Base-by-base conservation (phyloP, 2,888 invertebrate genomes). In the Chloroclystis v-ata region DNA sequence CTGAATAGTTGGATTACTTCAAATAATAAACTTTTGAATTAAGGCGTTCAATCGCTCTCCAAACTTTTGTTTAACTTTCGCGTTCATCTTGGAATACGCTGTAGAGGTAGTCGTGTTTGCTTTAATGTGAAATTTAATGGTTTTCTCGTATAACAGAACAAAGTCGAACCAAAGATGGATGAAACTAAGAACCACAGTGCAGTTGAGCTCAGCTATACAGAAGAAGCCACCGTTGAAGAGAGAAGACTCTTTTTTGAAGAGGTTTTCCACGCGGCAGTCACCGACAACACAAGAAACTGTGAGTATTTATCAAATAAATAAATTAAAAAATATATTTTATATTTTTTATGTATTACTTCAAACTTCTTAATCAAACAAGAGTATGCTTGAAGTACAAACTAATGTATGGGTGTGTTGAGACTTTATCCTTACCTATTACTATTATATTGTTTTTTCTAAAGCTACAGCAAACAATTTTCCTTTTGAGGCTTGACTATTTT, bases 131-230 rank as follows among this genome's bases (percentile, higher is more conserved):
- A 50, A 33, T 59, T 55, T 52, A 54, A 47, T 66, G 35, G 62
- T 49, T 40, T 52, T 25, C 48, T 47, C 59, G 56, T 61, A 58
- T 60, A 56, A 59, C 91, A 96, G 96, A 92, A 95, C 95, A 75
- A 95, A 95, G 82, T 95, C 96, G 75, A 97, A 96, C 84, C 95
- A 97, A 78, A 91, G 97, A 88, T 98, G 98, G 96, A 95, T 97
- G 94, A 97, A 98, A 84, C 90, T 98, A 58, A 90, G 97, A 61
- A 97, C 96, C 44, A 97, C 97, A 38, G 97, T 97, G 65, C 96
- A 97, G 84, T 90, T 97, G 69, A 95, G 96, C 61, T 95, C 95
- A 53, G 96, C 97, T 43, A 92, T 92, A 54, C 95, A 95, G 85
- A 95, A 95, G 89, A 97, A 97, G 80, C 94, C 95, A 49, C 94